These are phyloP conservation scores for Plectropomus leopardus DNA, from an alignment of 2,113 vertebrate species.

Conservation along the genomic window DNA sequence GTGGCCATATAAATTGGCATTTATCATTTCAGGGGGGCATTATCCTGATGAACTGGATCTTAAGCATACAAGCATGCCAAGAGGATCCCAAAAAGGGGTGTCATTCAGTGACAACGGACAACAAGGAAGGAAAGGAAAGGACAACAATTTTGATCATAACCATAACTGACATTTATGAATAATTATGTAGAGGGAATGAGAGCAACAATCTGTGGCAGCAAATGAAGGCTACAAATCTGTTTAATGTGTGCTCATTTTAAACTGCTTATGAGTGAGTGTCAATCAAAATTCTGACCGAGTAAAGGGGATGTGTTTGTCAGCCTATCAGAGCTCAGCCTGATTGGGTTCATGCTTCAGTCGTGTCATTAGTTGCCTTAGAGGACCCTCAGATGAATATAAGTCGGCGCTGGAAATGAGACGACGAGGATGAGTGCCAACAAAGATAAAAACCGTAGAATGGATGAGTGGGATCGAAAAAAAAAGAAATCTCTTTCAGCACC, in stretches of 20 bases:
- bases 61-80: constrained; percentile 7
- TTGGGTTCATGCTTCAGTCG: constrained; percentile 45
- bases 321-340: constrained; percentile 33
- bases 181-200: constrained; percentile 43
- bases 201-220: constrained; percentile 35
- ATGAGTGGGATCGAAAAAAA: constrained; percentile 51
- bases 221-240: constrained; percentile 42
- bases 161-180: constrained; percentile 57
- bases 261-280: constrained; percentile 27
- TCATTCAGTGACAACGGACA: constrained; percentile 43
- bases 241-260: constrained; percentile 43
- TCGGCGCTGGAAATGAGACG: constrained; percentile 40
- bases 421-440: constrained; percentile 48
- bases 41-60: constrained; percentile 36
- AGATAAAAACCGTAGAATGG: constrained; percentile 43
- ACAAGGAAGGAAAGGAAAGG: too few relatives aligned
- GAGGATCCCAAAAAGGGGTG: constrained; percentile 11
- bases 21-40: constrained; percentile 8
- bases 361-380: constrained; percentile 51
- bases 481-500: constrained; percentile 50
- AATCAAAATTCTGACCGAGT: constrained; percentile 52
- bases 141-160: constrained; percentile 53
- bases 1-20: constrained; percentile 24
- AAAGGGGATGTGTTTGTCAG: constrained; percentile 34
- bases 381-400: constrained; percentile 39